Base-by-base conservation (phyloP, 2,888 invertebrate species). In the Platerodrilus igneus region DNA sequence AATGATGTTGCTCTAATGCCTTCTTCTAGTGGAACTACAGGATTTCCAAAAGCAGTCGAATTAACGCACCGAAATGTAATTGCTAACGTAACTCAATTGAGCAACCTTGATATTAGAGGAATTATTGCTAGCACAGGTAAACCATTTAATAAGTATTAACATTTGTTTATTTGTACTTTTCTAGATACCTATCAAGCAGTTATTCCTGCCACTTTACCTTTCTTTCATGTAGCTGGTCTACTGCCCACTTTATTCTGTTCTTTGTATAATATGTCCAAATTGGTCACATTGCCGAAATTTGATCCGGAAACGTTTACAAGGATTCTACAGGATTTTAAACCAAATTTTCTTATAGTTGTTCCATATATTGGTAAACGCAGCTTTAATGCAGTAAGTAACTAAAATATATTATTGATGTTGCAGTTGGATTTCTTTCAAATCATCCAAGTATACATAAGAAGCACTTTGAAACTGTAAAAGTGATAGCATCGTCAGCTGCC, bases 21-120 rank as follows among this genome's bases (percentile, higher is more conserved):
- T 1, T 91, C 85, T 64, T 89, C 89, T 2, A 89, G 89, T 61
- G 87, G 87, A 1, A 91, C 91, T 0, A 91, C 90, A 0, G 91
- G 91, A 0, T 45, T 83, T 32, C 82, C 86, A 1, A 87, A 87
- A 69, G 86, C 84, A 2, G 86, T 86, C 0, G 73, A 77, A 53
- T 68, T 86, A 1, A 75, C 79, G 0, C 78, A 83, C 61, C 66
- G 57, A 20, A 78, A 78, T 63, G 45, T 80, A 2, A 52, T 77
- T 16, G 62, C 76, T 0, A 78, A 80, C 52, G 5, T 34, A 5
- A 14, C 16, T 6, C 34, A 34, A 34, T 7, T 17, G 3, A 33
- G 8, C 13, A 3, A 5, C 15, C 34, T 26, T 23, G 2, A 4
- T 2, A 17, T 34, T 9, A 25, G 11, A 16, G 6, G 23, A 15